Conservation (phyloP, 37 sponge, comb jelly and placozoan species). For the Theonella swinhoei region DNA sequence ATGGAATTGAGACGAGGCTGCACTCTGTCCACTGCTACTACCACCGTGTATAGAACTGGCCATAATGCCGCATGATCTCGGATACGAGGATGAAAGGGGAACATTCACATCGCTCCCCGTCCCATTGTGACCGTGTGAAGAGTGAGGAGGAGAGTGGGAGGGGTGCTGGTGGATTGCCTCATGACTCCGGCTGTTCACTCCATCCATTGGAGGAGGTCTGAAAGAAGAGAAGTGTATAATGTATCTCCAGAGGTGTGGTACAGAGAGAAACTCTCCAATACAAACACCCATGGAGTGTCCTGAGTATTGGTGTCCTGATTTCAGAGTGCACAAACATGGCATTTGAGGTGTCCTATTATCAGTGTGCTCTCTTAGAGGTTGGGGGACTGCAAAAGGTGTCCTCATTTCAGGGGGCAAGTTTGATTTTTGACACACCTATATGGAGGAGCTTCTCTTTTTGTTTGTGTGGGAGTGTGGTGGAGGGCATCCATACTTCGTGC, state of each 20-base stretch:
- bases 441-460: not conserved
- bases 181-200: not conserved
- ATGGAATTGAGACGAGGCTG: not conserved
- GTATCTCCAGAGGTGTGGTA: too few species aligned
- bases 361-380: too few species aligned
- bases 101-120: not conserved
- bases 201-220: not conserved
- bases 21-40: not conserved
- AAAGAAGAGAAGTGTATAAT: too few species aligned
- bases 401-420: too few species aligned
- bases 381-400: too few species aligned
- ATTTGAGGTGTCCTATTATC: too few species aligned
- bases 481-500: not conserved
- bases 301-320: too few species aligned
- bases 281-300: too few species aligned
- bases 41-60: not conserved
- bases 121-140: not conserved
- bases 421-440: too few species aligned
- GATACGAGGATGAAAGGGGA: not conserved
- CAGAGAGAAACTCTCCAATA: too few species aligned
- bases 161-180: not conserved
- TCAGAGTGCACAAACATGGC: too few species aligned
- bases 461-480: not conserved
- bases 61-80: too few species aligned
- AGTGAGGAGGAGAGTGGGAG: not conserved